Conservation (phyloP, 2,888 invertebrate genomes). For the Ennomos fuscantarius region DNA sequence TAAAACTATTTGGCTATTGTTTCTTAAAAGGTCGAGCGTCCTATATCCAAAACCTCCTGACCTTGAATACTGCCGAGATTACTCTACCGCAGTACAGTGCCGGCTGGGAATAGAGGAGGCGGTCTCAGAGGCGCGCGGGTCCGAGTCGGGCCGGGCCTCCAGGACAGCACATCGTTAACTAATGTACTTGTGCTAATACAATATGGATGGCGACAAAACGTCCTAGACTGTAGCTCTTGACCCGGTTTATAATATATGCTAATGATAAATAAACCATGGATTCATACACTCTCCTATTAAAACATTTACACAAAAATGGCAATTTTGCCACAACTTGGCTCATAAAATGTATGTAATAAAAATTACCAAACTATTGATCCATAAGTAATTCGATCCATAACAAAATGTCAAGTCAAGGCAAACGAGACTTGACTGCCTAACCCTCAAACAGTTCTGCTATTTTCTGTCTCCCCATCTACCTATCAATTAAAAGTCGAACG, state of each 20-base stretch:
- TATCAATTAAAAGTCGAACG: conserved; percentile 78
- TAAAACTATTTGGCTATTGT: too few species aligned
- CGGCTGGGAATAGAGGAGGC: conserved; percentile 63
- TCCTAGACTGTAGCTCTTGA: conserved; percentile 21
- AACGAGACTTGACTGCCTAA: conserved; percentile 22
- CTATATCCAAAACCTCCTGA: background rate
- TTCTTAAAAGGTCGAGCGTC: background rate
- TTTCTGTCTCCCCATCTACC: conserved; percentile 41
- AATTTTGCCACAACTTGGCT: too few species aligned
- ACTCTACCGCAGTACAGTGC: conserved; percentile 42
- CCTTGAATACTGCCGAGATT: conserved; percentile 8
- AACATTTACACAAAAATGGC: too few species aligned
- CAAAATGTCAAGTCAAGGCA: conserved; percentile 17
- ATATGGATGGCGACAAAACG: conserved; percentile 36
- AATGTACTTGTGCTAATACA: conserved; percentile 48
- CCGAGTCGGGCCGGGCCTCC: conserved; percentile 41
- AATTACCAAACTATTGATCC: conserved; percentile 14
- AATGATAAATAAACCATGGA: too few species aligned
- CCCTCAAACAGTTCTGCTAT: conserved; percentile 36
- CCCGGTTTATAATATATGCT: conserved; percentile 28
- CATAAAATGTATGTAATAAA: too few species aligned
- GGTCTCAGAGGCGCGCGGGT: conserved; percentile 56
- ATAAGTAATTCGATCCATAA: conserved; percentile 9
- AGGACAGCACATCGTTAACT: conserved; percentile 52
- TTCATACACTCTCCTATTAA: too few species aligned